Percentiles rank a stretch among this genome's conserved stretches.
Evolutionary conservation across 2,797 vertebrate species (phyloP).

Genomic region (Acanthis flammea): DNA sequence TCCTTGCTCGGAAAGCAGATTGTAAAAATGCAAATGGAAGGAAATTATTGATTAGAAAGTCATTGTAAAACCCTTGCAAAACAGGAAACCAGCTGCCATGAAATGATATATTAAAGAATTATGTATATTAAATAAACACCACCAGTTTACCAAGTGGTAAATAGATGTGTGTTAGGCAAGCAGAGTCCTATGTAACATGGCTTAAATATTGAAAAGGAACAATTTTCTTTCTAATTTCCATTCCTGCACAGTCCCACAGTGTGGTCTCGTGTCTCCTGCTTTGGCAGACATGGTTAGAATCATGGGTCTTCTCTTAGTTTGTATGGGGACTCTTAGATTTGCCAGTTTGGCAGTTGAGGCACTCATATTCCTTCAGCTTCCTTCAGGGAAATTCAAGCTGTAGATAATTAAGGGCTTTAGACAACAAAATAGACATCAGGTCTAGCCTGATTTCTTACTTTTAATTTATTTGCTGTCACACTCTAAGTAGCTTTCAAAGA

Average conservation of each 20-base stretch:
- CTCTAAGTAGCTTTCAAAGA: background rate
- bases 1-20: background rate
- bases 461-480: background rate
- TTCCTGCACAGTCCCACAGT: fast-evolving
- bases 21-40: background rate
- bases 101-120: background rate
- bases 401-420: background rate
- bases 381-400: background rate
- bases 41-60: background rate
- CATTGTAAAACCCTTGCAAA: background rate
- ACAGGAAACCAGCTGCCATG: background rate
- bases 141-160: background rate
- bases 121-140: background rate
- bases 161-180: background rate
- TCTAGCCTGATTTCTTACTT: background rate
- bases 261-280: background rate
- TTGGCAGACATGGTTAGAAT: background rate
- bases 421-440: background rate
- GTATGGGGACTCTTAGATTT: background rate
- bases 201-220: background rate
- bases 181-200: background rate
- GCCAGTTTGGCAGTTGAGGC: background rate
- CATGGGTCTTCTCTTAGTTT: background rate
- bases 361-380: background rate
- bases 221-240: background rate